Evolutionary conservation across 2,113 vertebrate genomes (phyloP), one percentile per base, ranked within the genome.

Genomic region (Trogon surrucura): DNA sequence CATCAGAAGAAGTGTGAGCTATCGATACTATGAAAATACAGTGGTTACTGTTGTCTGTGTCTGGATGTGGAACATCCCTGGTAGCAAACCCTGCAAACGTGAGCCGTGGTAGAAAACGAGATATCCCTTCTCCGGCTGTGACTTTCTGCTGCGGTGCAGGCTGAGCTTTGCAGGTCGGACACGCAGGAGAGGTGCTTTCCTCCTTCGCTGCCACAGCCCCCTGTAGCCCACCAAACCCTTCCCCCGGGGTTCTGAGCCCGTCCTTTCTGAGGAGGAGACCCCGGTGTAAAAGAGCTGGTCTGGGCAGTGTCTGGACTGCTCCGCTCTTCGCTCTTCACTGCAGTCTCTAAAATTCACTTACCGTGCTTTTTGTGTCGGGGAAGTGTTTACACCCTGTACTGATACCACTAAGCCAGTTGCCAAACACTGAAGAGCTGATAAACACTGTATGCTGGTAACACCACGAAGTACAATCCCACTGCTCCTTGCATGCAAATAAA

Each of bases 401-500:
- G 92, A 66, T 47, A 66, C 62, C 0, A 3, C 30, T 89, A 87
- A 89, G 79, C 51, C 3, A 1, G 41, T 58, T 83, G 85, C 94
- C 82, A 66, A 47, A 88, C 26, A 26, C 38, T 32, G 86, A 96
- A 83, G 64, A 93, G 90, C 90, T 92, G 93, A 74, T 94, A 94
- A 93, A 75, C 65, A 7, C 67, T 41, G 1, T 70, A 81, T 80
- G 80, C 88, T 79, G 85, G 78, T 96, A 86, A 57, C 80, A 57
- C 82, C 67, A 23, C 71, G 29, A 92, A 71, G 80, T 74, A 84
- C 90, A 89, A 78, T 88, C 95, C 91, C 80, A 36, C 57, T 84
- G 95, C 95, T 92, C 61, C 82, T 83, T 27, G 65, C 77, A 54
- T 89, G 91, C 88, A 94, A 90, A 93, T 94, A 95, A 96, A 89